These are phyloP conservation scores for Vultur gryphus DNA, from an alignment of 2,797 vertebrate species.

Conservation along the genomic window DNA sequence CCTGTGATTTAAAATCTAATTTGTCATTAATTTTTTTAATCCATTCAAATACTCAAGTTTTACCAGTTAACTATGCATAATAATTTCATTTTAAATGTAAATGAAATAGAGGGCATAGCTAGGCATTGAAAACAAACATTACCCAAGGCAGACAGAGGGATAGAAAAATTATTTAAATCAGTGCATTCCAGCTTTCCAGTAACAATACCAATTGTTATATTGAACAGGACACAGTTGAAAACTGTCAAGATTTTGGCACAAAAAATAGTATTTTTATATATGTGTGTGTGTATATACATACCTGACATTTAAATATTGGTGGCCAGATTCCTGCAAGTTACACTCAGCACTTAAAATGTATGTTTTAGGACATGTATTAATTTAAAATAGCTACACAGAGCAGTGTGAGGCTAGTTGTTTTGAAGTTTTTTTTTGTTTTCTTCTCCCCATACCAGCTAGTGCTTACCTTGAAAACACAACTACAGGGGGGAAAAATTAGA, in stretches of 20 bases:
- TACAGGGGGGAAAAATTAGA: not conserved
- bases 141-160: not conserved
- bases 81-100: conserved; percentile 29
- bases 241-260: not conserved
- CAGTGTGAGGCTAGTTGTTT: not conserved
- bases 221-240: not conserved
- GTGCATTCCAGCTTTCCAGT: not conserved
- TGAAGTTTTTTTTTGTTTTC: not conserved
- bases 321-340: not conserved
- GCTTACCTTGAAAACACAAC: not conserved
- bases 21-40: conserved; percentile 43
- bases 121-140: not conserved
- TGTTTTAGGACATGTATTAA: not conserved
- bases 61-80: not conserved
- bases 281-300: too few relatives aligned
- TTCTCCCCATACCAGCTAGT: not conserved
- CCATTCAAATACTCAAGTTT: not conserved
- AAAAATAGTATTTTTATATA: not conserved
- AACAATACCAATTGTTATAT: not conserved
- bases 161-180: not conserved
- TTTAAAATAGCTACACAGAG: not conserved
- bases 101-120: not conserved
- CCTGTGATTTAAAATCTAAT: conserved; percentile 55
- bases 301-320: not conserved
- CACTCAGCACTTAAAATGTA: not conserved